Conservation (phyloP, 2,888 invertebrate species). For the Blastobasis adustella region DNA sequence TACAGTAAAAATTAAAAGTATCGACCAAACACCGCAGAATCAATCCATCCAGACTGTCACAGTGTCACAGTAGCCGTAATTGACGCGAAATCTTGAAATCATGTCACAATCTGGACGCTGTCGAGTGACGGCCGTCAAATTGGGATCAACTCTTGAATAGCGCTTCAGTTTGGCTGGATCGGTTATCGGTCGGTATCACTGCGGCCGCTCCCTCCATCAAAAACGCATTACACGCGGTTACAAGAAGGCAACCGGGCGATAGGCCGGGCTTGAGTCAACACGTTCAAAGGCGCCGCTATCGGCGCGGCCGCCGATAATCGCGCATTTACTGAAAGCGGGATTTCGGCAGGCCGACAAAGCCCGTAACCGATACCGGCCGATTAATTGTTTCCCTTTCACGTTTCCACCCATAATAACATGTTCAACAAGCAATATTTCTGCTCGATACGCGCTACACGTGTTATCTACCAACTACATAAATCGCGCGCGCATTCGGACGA, state of each 20-base stretch:
- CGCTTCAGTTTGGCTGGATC: no score
- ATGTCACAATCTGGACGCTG: slow-evolving; percentile 3
- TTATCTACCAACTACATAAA: slow-evolving; percentile 26
- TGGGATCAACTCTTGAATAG: slow-evolving; percentile 12
- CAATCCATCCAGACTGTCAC: no score
- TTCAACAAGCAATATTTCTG: slow-evolving; percentile 49
- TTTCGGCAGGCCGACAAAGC: slow-evolving; percentile 70
- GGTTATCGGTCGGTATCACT: slow-evolving; percentile 35
- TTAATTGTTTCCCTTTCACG: slow-evolving; percentile 64
- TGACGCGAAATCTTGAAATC: background rate
- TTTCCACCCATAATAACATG: slow-evolving; percentile 39
- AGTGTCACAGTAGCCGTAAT: background rate
- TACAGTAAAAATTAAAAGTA: no score
- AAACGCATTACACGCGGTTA: slow-evolving; percentile 58
- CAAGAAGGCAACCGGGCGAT: slow-evolving; percentile 53
- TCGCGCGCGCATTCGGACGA: background rate
- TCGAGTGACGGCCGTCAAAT: slow-evolving; percentile 14
- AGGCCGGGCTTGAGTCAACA: slow-evolving; percentile 54
- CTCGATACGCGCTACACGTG: slow-evolving; percentile 44
- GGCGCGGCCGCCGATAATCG: slow-evolving; percentile 40
- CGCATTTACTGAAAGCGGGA: slow-evolving; percentile 59
- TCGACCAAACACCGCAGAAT: no score
- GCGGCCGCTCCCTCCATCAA: slow-evolving; percentile 63
- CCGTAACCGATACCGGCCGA: slow-evolving; percentile 50
- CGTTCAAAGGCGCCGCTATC: slow-evolving; percentile 67